phyloP scores from a whole-genome alignment of 2,888 invertebrate species.

The Cosmia trapezina region DNA sequence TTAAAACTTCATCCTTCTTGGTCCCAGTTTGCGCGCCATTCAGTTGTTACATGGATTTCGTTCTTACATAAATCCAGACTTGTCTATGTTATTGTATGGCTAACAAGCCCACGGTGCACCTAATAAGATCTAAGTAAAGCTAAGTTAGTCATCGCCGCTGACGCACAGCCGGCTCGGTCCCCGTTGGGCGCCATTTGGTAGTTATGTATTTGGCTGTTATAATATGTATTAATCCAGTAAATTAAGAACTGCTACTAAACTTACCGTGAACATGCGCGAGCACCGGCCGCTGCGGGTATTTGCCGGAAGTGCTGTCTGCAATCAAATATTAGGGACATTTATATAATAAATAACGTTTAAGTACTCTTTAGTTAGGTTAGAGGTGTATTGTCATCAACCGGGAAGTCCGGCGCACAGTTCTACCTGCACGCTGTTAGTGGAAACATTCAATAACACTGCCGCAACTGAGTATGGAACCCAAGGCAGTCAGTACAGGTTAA shows the following conservation, averaged over 20 bases:
- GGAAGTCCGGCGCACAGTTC: too few species aligned
- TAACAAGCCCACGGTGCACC: neutral
- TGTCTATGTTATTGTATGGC: too few species aligned
- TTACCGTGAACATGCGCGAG: constrained; percentile 64
- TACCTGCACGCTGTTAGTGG: neutral
- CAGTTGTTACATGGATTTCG: neutral
- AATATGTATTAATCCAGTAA: neutral
- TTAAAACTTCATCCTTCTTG: neutral
- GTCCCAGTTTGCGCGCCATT: constrained; percentile 6
- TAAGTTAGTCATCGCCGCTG: accelerated
- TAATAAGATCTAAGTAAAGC: neutral
- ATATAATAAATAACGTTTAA: neutral
- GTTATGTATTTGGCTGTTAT: neutral
- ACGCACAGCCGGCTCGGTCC: neutral
- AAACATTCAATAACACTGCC: neutral
- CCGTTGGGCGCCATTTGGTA: neutral
- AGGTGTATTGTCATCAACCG: neutral
- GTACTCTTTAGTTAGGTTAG: too few species aligned
- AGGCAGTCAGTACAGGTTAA: neutral
- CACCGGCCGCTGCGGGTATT: constrained; percentile 73
- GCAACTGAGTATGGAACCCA: neutral
- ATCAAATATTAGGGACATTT: constrained; percentile 37
- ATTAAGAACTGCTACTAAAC: neutral
- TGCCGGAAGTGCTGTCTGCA: constrained; percentile 77
- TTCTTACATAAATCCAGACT: neutral